Base-by-base conservation (phyloP, 2,888 invertebrate species). In the Tiliacea aurago region DNA sequence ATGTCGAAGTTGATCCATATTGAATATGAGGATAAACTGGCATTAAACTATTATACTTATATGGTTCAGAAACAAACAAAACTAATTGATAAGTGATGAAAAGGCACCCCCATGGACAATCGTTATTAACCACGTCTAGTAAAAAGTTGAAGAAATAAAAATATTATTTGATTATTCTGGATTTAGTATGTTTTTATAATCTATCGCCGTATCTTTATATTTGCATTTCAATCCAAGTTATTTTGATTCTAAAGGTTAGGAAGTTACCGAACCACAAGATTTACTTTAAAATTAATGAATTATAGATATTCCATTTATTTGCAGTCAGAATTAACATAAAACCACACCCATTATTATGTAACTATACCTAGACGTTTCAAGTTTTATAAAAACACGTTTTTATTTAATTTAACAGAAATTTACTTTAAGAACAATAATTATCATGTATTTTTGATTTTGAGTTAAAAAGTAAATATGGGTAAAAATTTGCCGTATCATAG, bases 311-410 rank as follows among this genome's bases (percentile, higher is more conserved):
- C 1, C 11, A 20, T 33, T 49, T 47, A 41, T 58, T 59, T 59
- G 45, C 28, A 45, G 18, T 20, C 2, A 51, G 47, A 58, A 76
- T 63, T 28, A 37, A 63, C 58, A 70, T 70, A 41, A 18, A 15
- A 47, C 33, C 53, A 77, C 33, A 53, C 41, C 76, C 33, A 62
- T 47, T 15, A 63, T 53, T 49, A 47, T 58, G 37, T 41, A 58
- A 55, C 23, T 37, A 59, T 7, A 61, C n/a, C 23, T 37, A 59
- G 10, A 61, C n/a, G n/a, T 45, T 37, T 62, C 9, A 58, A 41
- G 6, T 70, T 53, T 76, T 70, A 53, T 63, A 77, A 51, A 45
- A 41, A 55, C 61, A 56, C 10, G 33, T 66, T 61, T 71, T 28
- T 33, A 9, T 43, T 7, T 4, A 43, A 20, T 20, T 47, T 18